phyloP scores from a whole-genome alignment of 2,888 invertebrate species.

The Octonoba sinensis region DNA sequence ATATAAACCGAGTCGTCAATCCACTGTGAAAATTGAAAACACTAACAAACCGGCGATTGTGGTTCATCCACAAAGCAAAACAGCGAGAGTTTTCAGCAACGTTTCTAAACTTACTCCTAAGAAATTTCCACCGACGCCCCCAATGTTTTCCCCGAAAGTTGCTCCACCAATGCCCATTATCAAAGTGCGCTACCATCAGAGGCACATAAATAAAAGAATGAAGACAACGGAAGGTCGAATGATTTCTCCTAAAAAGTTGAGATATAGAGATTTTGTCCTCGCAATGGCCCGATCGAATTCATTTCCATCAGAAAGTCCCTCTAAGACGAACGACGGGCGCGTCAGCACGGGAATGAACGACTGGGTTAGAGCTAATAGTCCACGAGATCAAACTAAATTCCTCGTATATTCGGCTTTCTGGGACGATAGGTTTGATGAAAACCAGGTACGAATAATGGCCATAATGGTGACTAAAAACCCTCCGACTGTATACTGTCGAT shows the following conservation, averaged over 20 bases:
- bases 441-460: slow-evolving; percentile 54
- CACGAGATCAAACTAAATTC: slow-evolving; percentile 42
- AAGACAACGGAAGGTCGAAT: not conserved
- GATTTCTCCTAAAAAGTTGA: slow-evolving; percentile 34
- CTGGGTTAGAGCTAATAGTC: slow-evolving; percentile 52
- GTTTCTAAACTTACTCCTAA: too few relatives aligned
- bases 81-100: too few relatives aligned
- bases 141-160: not conserved
- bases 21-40: not conserved
- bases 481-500: slow-evolving; percentile 37
- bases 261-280: slow-evolving; percentile 27
- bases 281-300: slow-evolving; percentile 34
- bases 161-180: slow-evolving; percentile 34
- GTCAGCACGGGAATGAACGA: slow-evolving; percentile 32
- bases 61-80: too few relatives aligned
- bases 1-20: not conserved
- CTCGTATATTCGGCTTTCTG: slow-evolving; percentile 61
- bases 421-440: slow-evolving; percentile 53
- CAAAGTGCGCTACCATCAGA: slow-evolving; percentile 26
- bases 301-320: slow-evolving; percentile 12
- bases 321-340: not conserved
- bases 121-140: not conserved
- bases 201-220: not conserved
- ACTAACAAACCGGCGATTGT: not conserved
- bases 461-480: slow-evolving; percentile 44